Base-by-base conservation (phyloP, 2,113 vertebrate genomes). In the Caranx ignobilis region DNA sequence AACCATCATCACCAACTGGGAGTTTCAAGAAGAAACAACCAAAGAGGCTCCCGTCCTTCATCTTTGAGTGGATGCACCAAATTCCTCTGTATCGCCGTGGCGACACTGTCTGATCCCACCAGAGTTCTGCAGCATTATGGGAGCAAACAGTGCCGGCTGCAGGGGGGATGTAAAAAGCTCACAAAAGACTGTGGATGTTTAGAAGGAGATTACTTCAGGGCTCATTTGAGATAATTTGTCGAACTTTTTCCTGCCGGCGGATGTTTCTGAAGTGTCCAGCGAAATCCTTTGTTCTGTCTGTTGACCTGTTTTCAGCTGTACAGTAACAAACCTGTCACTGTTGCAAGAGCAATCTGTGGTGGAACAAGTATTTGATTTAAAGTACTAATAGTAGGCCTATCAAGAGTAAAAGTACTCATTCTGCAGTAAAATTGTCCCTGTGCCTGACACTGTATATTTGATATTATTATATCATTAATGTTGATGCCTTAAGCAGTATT, bases 21-120 rank as follows among this genome's bases (percentile, higher is more conserved):
- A 65, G 50, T 54, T 81, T 54, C 26, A 64, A 66, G 67, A 87
- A 65, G 45, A 21, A 19, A 39, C 55, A 54, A 57, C 61, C 62
- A 50, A 32, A 61, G 69, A 75, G 69, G 11, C 68, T 74, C 35
- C 21, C 37, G 26, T 75, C 21, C 21, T 83, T 75, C 41, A 68
- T 79, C 32, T 75, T 19, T 61, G 59, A 80, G 66, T 74, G 81
- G 48, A 77, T 45, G 13, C 59, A 26, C 11, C 21, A 41, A 19
- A 72, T 77, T 82, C 43, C 12, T n/a, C 35, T 47, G 62, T 61
- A 71, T 79, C 16, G 37, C 79, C 55, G 63, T 82, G 73, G 59
- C 52, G 70, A 86, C 71, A 70, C 60, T 31, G 71, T 43, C 65
- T 48, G 50, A 72, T 67, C 62, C 77, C 77, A 19, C 11, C 52